Evolutionary conservation across 1,140 invertebrate species (phyloP).

Genomic region (Aleiodes sp.): DNA sequence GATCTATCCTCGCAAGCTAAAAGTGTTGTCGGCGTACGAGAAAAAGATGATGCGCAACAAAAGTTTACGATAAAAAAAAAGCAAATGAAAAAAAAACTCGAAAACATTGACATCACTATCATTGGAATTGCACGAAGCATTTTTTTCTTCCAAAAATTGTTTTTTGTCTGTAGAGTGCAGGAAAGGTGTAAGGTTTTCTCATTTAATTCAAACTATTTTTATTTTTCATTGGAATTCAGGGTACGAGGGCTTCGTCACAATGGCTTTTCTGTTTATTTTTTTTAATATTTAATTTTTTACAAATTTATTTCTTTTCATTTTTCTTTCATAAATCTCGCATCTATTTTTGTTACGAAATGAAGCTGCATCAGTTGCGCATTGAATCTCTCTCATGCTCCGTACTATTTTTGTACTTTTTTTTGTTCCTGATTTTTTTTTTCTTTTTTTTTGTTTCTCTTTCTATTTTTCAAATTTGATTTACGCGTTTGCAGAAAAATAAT

Average conservation of each 20-base stretch:
- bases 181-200: slow-evolving; percentile 43
- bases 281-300: no score
- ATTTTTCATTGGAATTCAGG: slow-evolving; percentile 39
- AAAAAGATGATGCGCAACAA: no score
- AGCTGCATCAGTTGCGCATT: background rate
- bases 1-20: no score
- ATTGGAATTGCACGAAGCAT: slow-evolving; percentile 47
- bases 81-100: background rate
- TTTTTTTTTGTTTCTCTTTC: background rate
- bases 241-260: slow-evolving; percentile 38
- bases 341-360: slow-evolving; percentile 41
- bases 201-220: slow-evolving; percentile 38
- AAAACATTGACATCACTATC: slow-evolving; percentile 36
- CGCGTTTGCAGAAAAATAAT: background rate
- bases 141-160: slow-evolving; percentile 39
- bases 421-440: slow-evolving; percentile 15
- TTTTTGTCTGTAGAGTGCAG: slow-evolving; percentile 50
- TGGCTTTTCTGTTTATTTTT: slow-evolving; percentile 37
- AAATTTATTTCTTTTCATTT: no score
- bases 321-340: slow-evolving; percentile 39
- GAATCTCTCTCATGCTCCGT: background rate
- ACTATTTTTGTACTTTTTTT: slow-evolving; percentile 5
- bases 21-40: no score
- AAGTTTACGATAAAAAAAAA: no score
- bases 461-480: background rate